Percentiles rank a stretch among this genome's conserved stretches.
Evolutionary conservation across 2,113 vertebrate genomes (phyloP).

Genomic region (Phocoena sinus): DNA sequence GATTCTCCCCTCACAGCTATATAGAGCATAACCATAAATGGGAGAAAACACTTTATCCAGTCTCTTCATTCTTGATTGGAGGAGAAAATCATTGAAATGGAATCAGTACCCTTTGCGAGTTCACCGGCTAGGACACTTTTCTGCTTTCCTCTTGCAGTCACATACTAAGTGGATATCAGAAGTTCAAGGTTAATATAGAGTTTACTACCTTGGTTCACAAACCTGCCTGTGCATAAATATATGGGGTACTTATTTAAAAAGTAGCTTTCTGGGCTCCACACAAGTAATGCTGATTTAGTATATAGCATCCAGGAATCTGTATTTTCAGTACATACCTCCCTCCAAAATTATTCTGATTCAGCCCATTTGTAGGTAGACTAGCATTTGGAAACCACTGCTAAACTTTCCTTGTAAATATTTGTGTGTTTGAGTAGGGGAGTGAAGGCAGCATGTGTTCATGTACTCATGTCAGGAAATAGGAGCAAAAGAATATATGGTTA

Average conservation of each 20-base stretch:
- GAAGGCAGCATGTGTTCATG: background rate
- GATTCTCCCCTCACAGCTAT: background rate
- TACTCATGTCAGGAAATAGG: background rate
- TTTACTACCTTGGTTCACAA: background rate
- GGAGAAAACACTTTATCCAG: background rate
- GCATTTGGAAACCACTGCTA: background rate
- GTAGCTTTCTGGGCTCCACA: background rate
- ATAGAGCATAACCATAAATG: background rate
- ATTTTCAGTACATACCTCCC: background rate
- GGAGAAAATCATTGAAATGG: conserved; percentile 4
- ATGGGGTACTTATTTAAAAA: background rate
- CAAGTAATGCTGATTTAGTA: background rate
- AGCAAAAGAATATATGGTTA: background rate
- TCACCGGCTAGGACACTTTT: background rate
- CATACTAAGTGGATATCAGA: background rate
- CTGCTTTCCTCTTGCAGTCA: background rate
- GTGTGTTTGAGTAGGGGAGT: background rate
- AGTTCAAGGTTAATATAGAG: background rate
- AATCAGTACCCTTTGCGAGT: background rate
- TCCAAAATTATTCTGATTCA: background rate
- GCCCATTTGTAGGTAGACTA: background rate
- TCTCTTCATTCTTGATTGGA: background rate
- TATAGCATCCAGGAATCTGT: background rate
- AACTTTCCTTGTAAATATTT: background rate
- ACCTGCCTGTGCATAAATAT: background rate